Base-by-base conservation (phyloP, 1,140 invertebrate genomes). In the Drosophila albomicans region DNA sequence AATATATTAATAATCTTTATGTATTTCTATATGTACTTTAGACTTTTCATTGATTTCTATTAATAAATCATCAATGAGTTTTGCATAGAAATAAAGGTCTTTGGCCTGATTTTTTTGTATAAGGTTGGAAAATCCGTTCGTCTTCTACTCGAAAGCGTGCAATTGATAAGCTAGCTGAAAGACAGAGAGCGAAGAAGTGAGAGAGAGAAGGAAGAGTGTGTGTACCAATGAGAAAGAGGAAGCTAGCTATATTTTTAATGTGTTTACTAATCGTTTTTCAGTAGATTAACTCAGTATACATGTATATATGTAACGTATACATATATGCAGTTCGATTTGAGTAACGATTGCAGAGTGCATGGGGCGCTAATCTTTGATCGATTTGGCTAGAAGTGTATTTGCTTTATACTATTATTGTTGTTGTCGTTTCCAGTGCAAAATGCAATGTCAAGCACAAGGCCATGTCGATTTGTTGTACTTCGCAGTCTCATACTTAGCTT, bases 361-460 rank as follows among this genome's bases (percentile, higher is more conserved):
- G 8, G 41, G 6, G 51, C 35, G 20, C 5, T 67, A 48, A 67
- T 67, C 64, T 46, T 15, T 16, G 16, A 57, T 20, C 52, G 43
- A 7, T 48, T 57, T 35, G 35, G 8, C 35, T 8, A 10, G 6
- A 38, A 10, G 32, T 38, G 35, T 38, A 10, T 5, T 38, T 38
- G 35, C 10, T 38, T 7, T 25, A 0, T 25, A 25, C 1, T 38
- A 10, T 38, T 38, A 2, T 38, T 7, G n/a, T 10, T 28, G 28
- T 8, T 20, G 11, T 32, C 20, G 28, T n/a, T 25, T 16, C 11
- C 30, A 46, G 3, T 45, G 35, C 16, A 64, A 73, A 64, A 32
- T 79, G 66, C 80, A 82, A 25, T 67, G 35, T 73, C 81, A 82
- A 69, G 66, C 66, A 61, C 76, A 79, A 62, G 72, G 67, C 67